These are phyloP conservation scores for Cephus sareptanus DNA, from an alignment of 2,888 invertebrate species.

Conservation along the genomic window DNA sequence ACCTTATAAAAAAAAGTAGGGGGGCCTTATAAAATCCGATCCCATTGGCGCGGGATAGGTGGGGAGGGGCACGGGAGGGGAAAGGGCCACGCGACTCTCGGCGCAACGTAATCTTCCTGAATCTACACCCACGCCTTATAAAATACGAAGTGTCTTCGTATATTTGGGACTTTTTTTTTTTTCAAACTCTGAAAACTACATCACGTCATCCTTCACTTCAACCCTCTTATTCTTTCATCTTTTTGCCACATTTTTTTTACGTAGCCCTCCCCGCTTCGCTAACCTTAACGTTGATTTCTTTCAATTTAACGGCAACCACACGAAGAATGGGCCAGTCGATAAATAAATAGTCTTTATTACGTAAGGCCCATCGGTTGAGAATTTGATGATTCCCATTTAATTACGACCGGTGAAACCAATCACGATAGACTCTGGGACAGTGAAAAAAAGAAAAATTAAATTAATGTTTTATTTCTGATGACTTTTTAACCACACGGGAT, in stretches of 20 bases:
- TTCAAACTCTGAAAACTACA: not conserved
- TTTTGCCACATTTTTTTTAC: conserved; percentile 4
- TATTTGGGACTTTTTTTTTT: not conserved
- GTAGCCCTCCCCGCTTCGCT: conserved; percentile 2
- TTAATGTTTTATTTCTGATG: not conserved
- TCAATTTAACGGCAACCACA: not conserved
- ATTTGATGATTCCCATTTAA: not conserved
- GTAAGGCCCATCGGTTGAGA: not conserved
- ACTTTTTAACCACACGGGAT: not conserved
- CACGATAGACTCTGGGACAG: not conserved
- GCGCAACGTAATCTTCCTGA: conserved; percentile 49
- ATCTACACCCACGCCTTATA: conserved; percentile 55
- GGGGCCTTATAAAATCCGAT: conserved; percentile 27
- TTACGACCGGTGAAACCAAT: not conserved
- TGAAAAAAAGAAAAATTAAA: not conserved
- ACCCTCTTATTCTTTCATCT: conserved; percentile 8
- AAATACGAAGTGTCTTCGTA: conserved; percentile 16
- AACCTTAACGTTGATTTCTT: not conserved
- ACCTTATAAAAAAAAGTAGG: conserved; percentile 23
- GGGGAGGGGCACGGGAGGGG: conserved; percentile 30
- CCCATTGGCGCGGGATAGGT: not conserved
- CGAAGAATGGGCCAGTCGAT: conserved; percentile 18
- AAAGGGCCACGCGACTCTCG: conserved; percentile 55
- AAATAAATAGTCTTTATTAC: conserved; percentile 28
- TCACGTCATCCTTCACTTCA: conserved; percentile 29